Conservation (phyloP, 2,888 invertebrate species). For the Cartodere bifasciata region DNA sequence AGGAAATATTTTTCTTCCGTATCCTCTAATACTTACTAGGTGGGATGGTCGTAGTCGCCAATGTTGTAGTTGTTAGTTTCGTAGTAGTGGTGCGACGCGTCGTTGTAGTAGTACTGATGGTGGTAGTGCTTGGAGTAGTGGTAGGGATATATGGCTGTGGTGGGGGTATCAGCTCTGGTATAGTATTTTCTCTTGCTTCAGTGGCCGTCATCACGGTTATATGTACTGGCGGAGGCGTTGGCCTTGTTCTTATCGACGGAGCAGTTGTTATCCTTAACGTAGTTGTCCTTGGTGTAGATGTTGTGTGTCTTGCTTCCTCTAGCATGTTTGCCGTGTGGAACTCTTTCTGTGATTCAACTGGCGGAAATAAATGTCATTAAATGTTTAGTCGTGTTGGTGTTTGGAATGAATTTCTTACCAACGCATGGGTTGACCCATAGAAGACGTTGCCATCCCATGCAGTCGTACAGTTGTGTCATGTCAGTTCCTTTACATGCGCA, state of each 20-base stretch:
- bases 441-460: constrained; percentile 79
- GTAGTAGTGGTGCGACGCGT: constrained; percentile 32
- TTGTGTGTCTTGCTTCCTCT: constrained; percentile 38
- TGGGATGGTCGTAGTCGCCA: constrained; percentile 43
- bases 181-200: constrained; percentile 33
- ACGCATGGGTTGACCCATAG: constrained; percentile 90
- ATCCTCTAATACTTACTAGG: constrained; percentile 40
- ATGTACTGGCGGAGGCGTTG: constrained; percentile 19
- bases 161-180: constrained; percentile 37
- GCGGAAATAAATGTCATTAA: constrained; percentile 23
- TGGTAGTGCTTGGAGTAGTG: constrained; percentile 27
- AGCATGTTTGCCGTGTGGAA: constrained; percentile 55
- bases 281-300: constrained; percentile 35
- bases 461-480: constrained; percentile 72
- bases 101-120: constrained; percentile 29
- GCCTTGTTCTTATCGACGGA: constrained; percentile 20
- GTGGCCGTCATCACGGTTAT: constrained; percentile 28
- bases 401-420: constrained; percentile 46
- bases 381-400: neutral
- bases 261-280: constrained; percentile 38
- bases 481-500: constrained; percentile 83
- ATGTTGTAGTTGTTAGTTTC: constrained; percentile 45
- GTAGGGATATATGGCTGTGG: constrained; percentile 33
- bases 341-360: constrained; percentile 82
- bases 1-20: too few relatives aligned